Conservation (phyloP, 2,888 invertebrate species). For the Nomada ruficornis region DNA sequence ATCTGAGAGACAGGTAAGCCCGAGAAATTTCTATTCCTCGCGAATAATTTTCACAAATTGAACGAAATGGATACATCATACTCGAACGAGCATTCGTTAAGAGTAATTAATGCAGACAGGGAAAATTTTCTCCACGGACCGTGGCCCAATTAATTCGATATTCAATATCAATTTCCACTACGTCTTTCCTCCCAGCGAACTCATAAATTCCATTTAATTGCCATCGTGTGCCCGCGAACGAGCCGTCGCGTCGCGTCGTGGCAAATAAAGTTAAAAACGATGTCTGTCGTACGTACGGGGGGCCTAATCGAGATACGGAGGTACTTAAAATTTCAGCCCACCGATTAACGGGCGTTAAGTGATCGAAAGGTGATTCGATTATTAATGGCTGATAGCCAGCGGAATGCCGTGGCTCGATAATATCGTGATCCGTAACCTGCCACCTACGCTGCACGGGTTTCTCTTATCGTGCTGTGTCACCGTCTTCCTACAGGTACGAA, state of each 20-base stretch:
- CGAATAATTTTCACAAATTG: too few relatives aligned
- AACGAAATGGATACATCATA: too few relatives aligned
- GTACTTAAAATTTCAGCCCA: slow-evolving; percentile 34
- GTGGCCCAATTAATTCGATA: too few relatives aligned
- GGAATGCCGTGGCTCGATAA: slow-evolving; percentile 70
- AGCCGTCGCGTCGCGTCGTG: neutral
- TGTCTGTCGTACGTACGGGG: neutral
- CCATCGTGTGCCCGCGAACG: neutral
- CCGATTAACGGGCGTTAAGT: slow-evolving; percentile 48
- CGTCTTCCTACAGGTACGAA: slow-evolving; percentile 35
- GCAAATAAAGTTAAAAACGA: neutral
- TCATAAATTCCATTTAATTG: slow-evolving; percentile 15
- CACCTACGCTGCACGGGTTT: slow-evolving; percentile 74
- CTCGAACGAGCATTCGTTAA: too few relatives aligned
- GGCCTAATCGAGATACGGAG: slow-evolving; percentile 17
- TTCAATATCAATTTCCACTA: too few relatives aligned
- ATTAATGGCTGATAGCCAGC: slow-evolving; percentile 69
- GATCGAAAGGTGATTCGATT: slow-evolving; percentile 65
- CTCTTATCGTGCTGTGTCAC: slow-evolving; percentile 67
- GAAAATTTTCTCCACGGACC: too few relatives aligned
- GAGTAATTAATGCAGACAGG: too few relatives aligned
- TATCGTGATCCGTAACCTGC: slow-evolving; percentile 74
- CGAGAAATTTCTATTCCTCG: too few relatives aligned
- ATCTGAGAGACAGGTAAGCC: too few relatives aligned
- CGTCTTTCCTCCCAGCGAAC: neutral